Conservation (phyloP, 2,888 invertebrate genomes). For the Lepas anatifera region DNA sequence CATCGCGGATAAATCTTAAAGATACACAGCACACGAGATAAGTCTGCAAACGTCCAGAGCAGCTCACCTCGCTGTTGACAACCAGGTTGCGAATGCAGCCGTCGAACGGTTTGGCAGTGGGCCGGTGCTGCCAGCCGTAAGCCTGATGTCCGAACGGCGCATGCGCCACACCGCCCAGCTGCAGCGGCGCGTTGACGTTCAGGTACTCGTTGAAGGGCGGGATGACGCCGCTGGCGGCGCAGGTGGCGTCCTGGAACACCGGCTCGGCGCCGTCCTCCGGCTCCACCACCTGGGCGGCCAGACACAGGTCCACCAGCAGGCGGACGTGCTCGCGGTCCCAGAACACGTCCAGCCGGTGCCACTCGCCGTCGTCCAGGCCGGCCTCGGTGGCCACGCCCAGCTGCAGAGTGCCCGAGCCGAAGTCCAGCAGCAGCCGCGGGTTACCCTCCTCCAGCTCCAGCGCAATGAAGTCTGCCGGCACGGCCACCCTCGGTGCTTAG, state of each 20-base stretch:
- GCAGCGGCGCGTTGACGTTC: slow-evolving; percentile 87
- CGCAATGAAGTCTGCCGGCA: slow-evolving; percentile 69
- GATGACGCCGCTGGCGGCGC: slow-evolving; percentile 77
- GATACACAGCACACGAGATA: too few relatives aligned
- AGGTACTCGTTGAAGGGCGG: slow-evolving; percentile 92
- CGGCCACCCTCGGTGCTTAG: too few relatives aligned
- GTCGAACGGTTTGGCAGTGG: slow-evolving; percentile 78
- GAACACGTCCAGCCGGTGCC: slow-evolving; percentile 93
- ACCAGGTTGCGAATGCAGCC: slow-evolving; percentile 93
- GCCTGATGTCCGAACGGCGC: slow-evolving; percentile 70
- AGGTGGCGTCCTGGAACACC: slow-evolving; percentile 75
- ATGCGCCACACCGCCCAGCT: slow-evolving; percentile 84
- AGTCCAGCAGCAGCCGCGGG: slow-evolving; percentile 79
- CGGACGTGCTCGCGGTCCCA: slow-evolving; percentile 89
- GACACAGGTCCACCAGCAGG: slow-evolving; percentile 86
- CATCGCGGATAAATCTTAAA: too few relatives aligned
- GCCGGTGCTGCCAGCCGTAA: slow-evolving; percentile 83
- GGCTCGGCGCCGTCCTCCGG: slow-evolving; percentile 81
- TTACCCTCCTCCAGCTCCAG: slow-evolving; percentile 84
- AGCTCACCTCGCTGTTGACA: slow-evolving; percentile 63
- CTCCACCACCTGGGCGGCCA: slow-evolving; percentile 74
- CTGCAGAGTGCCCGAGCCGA: slow-evolving; percentile 86
- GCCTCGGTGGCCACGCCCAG: slow-evolving; percentile 63
- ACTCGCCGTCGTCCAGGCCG: slow-evolving; percentile 86
- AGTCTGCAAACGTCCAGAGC: too few relatives aligned